These are phyloP conservation scores for Podargus strigoides DNA, from an alignment of 2,797 vertebrate species.

Conservation along the genomic window DNA sequence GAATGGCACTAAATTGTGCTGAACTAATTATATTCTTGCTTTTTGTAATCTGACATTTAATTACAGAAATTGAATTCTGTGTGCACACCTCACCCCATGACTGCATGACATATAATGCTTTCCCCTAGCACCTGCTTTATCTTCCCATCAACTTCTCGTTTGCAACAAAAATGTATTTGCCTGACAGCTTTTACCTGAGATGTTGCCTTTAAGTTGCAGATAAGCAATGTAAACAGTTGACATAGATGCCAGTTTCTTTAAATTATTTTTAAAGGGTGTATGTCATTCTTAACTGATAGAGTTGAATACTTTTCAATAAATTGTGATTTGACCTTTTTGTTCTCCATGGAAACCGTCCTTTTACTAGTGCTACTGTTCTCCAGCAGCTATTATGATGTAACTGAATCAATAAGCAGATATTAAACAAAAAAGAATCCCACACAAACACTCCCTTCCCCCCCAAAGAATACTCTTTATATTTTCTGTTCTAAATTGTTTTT, in stretches of 20 bases:
- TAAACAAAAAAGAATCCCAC: neutral
- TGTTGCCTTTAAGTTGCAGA: constrained; percentile 45
- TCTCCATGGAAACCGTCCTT: constrained; percentile 68
- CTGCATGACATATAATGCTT: constrained; percentile 53
- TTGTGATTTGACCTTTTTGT: constrained; percentile 53
- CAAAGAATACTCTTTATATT: neutral
- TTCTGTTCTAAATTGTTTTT: neutral
- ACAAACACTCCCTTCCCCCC: neutral
- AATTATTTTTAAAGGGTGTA: neutral
- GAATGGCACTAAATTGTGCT: constrained; percentile 72
- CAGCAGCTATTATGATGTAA: neutral
- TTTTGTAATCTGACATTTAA: constrained; percentile 78
- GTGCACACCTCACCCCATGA: constrained; percentile 19
- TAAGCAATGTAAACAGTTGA: constrained; percentile 63
- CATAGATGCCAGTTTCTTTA: neutral
- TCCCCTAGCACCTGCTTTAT: constrained; percentile 48
- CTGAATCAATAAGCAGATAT: neutral
- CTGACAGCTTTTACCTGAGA: constrained; percentile 49
- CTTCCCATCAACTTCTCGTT: constrained; percentile 52
- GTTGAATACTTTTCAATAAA: constrained; percentile 13
- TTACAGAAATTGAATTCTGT: constrained; percentile 56
- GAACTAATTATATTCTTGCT: constrained; percentile 75
- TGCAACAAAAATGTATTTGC: constrained; percentile 46
- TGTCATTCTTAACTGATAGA: constrained; percentile 21
- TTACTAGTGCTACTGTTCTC: neutral